Evolutionary conservation across 2,797 vertebrate genomes (phyloP), one percentile per base, ranked within the genome.

Genomic region (Sarcophilus harrisii): DNA sequence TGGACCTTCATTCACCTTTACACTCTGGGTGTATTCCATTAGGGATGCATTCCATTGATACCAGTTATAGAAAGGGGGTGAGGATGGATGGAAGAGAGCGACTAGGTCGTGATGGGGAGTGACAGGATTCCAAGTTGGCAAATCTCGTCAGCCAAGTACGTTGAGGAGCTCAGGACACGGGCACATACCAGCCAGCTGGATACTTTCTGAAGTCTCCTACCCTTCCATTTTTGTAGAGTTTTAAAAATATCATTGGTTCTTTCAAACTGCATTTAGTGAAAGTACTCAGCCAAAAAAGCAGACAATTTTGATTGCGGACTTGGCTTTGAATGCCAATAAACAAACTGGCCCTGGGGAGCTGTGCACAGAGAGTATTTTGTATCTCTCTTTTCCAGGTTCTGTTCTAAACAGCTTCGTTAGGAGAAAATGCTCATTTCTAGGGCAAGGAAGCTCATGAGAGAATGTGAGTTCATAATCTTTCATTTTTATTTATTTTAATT

Each of bases 401-500:
- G 45, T 55, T 94, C 57, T 93, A 32, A 81, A 59, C 54, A 81
- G 45, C 91, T 54, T n/a, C 27, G n/a, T 32, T 30, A 38, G 30
- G 45, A 96, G 94, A 97, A 95, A 90, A 66, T 93, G 60, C 62
- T 94, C 58, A 66, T 92, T 58, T 95, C 27, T 93, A 97, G 87
- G 81, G 58, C 93, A 96, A 89, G 58, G 81, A 94, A 91, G 52
- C 52, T 95, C 52, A 91, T 95, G 94, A 97, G 54, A 94, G 29
- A 96, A 96, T 95, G 93, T 62, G 91, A 96, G 90, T 95, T 97
- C 58, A 32, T 89, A 95, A 96, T 91, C 96, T 90, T 98, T 89
- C 96, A 58, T 94, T 97, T 58, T 94, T 91, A 97, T 93, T 98
- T 93, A 30, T 95, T 97, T 97, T 94, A 96, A 96, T 94, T 92